Evolutionary conservation across 2,113 vertebrate genomes (phyloP).

Genomic region (Ia io): DNA sequence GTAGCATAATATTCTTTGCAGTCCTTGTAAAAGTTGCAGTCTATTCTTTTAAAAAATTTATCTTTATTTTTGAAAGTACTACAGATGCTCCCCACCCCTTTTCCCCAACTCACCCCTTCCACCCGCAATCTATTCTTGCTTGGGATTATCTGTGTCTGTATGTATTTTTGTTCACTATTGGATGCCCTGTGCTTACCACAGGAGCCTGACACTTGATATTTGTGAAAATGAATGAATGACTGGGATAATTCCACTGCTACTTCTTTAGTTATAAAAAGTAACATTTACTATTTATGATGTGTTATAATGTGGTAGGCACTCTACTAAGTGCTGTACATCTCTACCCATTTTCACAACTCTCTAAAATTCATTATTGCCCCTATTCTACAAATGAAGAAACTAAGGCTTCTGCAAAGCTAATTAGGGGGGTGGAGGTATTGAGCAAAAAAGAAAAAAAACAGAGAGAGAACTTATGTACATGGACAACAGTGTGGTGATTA

Average conservation of each 20-base stretch:
- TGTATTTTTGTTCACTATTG: not conserved
- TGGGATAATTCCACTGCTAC: conserved; percentile 8
- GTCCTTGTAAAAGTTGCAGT: conserved; percentile 1
- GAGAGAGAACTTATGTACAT: no score
- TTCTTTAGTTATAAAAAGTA: not conserved
- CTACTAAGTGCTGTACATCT: not conserved
- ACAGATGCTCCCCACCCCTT: no score
- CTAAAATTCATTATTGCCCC: conserved; percentile 4
- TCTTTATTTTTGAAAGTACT: no score
- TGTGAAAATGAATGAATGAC: conserved; percentile 21
- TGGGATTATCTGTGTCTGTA: not conserved
- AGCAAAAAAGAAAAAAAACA: no score
- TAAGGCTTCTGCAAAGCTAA: not conserved
- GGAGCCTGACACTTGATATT: not conserved
- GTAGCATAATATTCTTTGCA: not conserved
- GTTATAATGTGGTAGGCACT: not conserved
- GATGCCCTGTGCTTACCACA: not conserved
- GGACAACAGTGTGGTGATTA: no score
- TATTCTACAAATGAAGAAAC: conserved; percentile 6
- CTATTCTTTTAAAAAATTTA: not conserved
- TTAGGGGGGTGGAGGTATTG: not conserved
- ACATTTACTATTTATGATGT: not conserved
- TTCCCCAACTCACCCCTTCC: no score
- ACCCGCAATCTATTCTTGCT: not conserved
- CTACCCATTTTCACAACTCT: not conserved